A percentile compares a stretch with the other conserved stretches of the same genome.
phyloP scores from a whole-genome alignment of 2,113 vertebrate species.

The Sebastes fasciatus region DNA sequence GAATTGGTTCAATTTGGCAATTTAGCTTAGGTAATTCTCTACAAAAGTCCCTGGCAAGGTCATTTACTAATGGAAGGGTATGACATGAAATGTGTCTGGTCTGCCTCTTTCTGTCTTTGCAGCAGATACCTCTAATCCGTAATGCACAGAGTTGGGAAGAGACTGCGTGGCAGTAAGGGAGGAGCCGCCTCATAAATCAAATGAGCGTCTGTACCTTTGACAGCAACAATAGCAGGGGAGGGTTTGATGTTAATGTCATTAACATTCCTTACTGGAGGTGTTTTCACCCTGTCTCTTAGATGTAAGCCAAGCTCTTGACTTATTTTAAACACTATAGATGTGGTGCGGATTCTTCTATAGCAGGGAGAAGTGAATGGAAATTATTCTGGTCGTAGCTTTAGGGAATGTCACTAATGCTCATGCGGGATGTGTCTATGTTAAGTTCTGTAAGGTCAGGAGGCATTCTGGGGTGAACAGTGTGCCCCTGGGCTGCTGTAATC shows the following conservation, averaged over 20 bases:
- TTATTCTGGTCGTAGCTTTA: conserved; percentile 29
- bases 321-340: conserved; percentile 53
- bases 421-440: conserved; percentile 30
- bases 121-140: conserved; percentile 38
- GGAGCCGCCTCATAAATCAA: conserved; percentile 74
- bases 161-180: conserved; percentile 50
- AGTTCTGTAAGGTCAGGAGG: conserved; percentile 38
- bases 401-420: conserved; percentile 42
- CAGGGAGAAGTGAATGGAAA: conserved; percentile 14
- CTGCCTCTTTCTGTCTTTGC: conserved; percentile 14
- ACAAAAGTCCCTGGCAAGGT: not conserved
- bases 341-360: conserved; percentile 36
- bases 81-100: not conserved
- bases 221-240: conserved; percentile 70
- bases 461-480: conserved; percentile 36
- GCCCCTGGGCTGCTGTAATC: conserved; percentile 45
- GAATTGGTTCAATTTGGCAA: not conserved
- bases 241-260: conserved; percentile 77
- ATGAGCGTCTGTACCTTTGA: conserved; percentile 64
- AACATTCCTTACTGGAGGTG: conserved; percentile 74
- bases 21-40: not conserved
- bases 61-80: conserved; percentile 15
- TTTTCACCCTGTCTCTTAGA: conserved; percentile 56
- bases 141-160: conserved; percentile 37
- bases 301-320: conserved; percentile 27